These are phyloP conservation scores for Anguilla japonica DNA, from an alignment of 2,113 vertebrate species.

Conservation along the genomic window DNA sequence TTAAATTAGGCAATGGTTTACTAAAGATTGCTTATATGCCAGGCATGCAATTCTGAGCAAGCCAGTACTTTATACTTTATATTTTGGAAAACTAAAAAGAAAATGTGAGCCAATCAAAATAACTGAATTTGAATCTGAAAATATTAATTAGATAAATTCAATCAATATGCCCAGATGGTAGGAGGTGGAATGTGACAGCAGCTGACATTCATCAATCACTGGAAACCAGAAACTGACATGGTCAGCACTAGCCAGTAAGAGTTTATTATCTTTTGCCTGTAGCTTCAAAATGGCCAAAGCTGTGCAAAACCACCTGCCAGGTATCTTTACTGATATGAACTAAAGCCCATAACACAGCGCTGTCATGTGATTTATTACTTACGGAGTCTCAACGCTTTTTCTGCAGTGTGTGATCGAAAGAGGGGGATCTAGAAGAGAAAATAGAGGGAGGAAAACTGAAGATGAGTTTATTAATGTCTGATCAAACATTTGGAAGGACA, in stretches of 20 bases:
- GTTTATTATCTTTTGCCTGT: background rate
- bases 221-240: background rate
- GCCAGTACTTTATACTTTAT: conserved; percentile 8
- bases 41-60: background rate
- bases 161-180: background rate
- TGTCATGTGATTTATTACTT: conserved; percentile 68
- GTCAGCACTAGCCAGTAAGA: background rate
- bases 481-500: background rate
- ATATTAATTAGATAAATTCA: background rate
- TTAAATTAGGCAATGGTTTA: conserved; percentile 18
- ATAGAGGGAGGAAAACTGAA: conserved; percentile 29
- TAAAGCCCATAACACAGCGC: background rate
- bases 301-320: background rate
- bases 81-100: background rate
- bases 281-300: background rate
- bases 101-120: background rate
- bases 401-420: conserved; percentile 97
- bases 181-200: background rate
- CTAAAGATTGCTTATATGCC: conserved; percentile 10
- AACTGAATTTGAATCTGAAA: background rate
- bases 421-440: conserved; percentile 83
- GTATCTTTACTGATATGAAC: background rate
- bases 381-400: conserved; percentile 97
- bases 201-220: background rate
- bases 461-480: background rate